Conservation (phyloP, 2,113 vertebrate genomes). For the Eublepharis macularius region DNA sequence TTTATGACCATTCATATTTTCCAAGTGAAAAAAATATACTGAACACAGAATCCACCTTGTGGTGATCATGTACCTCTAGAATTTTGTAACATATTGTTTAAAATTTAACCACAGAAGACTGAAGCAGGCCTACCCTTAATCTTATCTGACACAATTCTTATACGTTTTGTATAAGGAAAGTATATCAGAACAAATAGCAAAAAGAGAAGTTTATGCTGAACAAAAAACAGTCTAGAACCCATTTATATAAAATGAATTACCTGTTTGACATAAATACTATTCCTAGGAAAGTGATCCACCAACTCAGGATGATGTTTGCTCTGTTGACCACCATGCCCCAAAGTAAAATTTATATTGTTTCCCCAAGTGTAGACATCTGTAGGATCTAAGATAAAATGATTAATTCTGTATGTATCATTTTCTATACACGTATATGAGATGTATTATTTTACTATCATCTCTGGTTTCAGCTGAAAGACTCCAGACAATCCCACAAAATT, state of each 20-base stretch:
- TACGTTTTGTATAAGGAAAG: neutral
- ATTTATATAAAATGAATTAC: slow-evolving; percentile 67
- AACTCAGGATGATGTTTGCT: slow-evolving; percentile 92
- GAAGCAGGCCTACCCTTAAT: neutral
- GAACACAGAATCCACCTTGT: no score
- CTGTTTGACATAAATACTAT: slow-evolving; percentile 92
- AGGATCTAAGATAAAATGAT: slow-evolving; percentile 81
- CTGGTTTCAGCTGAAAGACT: neutral
- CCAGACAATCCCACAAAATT: neutral
- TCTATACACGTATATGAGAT: rapidly evolving
- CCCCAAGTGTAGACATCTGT: slow-evolving; percentile 97
- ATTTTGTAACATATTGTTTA: no score
- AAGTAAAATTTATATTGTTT: slow-evolving; percentile 94
- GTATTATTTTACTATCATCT: neutral
- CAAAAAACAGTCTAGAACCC: neutral
- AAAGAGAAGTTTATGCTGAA: neutral
- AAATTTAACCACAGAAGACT: no score
- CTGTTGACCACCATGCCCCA: slow-evolving; percentile 95
- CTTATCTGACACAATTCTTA: neutral
- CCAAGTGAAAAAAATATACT: no score
- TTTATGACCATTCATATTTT: no score
- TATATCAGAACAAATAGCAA: neutral
- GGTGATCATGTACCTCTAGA: no score
- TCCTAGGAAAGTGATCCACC: slow-evolving; percentile 91
- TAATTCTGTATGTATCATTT: neutral